Evolutionary conservation across 2,797 vertebrate species (phyloP).

Genomic region (Pseudochromis fuscus): DNA sequence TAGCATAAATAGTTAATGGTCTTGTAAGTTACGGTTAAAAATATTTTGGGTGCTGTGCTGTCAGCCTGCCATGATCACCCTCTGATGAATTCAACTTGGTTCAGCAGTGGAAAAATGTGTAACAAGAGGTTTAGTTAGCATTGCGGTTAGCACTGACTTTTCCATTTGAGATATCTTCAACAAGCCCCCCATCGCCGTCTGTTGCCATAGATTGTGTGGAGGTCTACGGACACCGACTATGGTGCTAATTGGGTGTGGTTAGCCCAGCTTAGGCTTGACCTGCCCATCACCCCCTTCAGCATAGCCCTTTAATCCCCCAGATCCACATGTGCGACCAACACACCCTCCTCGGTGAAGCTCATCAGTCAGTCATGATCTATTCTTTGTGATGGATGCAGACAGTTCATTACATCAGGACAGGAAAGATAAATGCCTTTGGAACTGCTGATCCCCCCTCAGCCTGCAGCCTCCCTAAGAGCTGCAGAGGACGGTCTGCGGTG

Average conservation of each 20-base stretch:
- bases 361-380: slow-evolving; percentile 79
- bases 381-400: slow-evolving; percentile 77
- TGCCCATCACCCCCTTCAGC: slow-evolving; percentile 69
- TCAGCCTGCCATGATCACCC: slow-evolving; percentile 23
- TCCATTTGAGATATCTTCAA: slow-evolving; percentile 60
- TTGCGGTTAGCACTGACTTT: slow-evolving; percentile 54
- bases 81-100: slow-evolving; percentile 13
- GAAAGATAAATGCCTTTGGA: slow-evolving; percentile 77
- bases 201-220: slow-evolving; percentile 53
- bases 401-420: slow-evolving; percentile 79
- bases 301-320: slow-evolving; percentile 70
- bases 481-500: slow-evolving; percentile 25
- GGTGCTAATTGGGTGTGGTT: slow-evolving; percentile 75
- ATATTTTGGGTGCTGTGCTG: slow-evolving; percentile 9
- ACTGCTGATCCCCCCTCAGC: slow-evolving; percentile 45
- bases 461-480: slow-evolving; percentile 47
- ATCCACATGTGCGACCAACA: slow-evolving; percentile 65
- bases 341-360: slow-evolving; percentile 62
- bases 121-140: slow-evolving; percentile 61
- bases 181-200: slow-evolving; percentile 46
- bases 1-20: not conserved
- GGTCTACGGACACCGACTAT: slow-evolving; percentile 45
- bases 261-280: slow-evolving; percentile 75
- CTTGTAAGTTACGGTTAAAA: too few relatives aligned
- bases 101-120: slow-evolving; percentile 62